Conservation (phyloP, 2,113 vertebrate species). For the Cairina moschata region DNA sequence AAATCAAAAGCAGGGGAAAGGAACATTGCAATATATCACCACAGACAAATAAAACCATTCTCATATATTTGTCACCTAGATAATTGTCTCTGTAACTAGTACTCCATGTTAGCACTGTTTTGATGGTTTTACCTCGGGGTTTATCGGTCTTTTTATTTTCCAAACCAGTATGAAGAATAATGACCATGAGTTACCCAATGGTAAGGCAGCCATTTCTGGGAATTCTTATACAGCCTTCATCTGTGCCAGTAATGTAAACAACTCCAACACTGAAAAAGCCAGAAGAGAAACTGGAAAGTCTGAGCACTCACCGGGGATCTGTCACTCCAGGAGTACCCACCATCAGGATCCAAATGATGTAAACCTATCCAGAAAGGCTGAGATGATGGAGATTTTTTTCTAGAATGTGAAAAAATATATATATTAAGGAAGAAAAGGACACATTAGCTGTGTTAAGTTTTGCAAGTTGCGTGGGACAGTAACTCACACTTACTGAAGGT, state of each 20-base stretch:
- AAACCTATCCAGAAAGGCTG: slow-evolving; percentile 86
- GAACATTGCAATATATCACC: not conserved
- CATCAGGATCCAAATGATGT: slow-evolving; percentile 72
- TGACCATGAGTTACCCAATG: not conserved
- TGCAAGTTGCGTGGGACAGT: accelerated
- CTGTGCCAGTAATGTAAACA: not conserved
- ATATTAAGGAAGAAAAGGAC: not conserved
- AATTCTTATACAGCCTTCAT: not conserved
- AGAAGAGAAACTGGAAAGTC: not conserved
- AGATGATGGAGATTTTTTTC: slow-evolving; percentile 20
- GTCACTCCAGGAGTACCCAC: slow-evolving; percentile 86
- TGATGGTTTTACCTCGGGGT: not conserved
- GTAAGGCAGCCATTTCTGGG: not conserved
- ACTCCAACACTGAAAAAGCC: not conserved
- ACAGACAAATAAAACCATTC: not conserved
- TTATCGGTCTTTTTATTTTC: not conserved
- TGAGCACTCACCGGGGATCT: slow-evolving; percentile 81
- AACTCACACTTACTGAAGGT: not conserved
- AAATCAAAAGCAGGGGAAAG: not conserved
- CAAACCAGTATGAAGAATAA: not conserved
- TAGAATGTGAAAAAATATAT: not conserved
- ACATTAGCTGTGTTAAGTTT: not conserved
- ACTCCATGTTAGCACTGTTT: not conserved
- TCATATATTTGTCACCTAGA: not conserved
- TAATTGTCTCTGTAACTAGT: not conserved